phyloP scores from a whole-genome alignment of 2,113 vertebrate species.

The Scytalopus superciliaris region DNA sequence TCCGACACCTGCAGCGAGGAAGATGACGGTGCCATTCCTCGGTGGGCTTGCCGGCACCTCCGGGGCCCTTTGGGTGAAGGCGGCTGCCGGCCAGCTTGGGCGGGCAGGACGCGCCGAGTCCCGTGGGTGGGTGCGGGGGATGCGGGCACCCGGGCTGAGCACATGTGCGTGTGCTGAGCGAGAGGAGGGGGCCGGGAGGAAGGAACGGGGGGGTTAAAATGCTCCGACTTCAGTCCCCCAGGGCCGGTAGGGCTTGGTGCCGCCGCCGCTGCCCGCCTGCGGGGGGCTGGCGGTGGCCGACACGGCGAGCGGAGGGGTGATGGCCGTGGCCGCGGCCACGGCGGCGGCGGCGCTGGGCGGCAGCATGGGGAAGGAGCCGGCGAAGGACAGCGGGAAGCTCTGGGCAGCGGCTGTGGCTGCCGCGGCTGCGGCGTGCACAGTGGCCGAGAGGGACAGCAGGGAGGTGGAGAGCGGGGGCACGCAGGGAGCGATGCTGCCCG shows the following conservation, averaged over 20 bases:
- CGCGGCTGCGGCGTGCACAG: constrained; percentile 79
- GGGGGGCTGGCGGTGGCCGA: constrained; percentile 75
- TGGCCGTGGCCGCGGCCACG: constrained; percentile 74
- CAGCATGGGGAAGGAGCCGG: constrained; percentile 81
- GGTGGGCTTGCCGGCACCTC: not conserved
- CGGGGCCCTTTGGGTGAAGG: not conserved
- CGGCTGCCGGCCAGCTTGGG: not conserved
- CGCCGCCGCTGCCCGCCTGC: constrained; percentile 69
- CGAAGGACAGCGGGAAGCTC: constrained; percentile 84
- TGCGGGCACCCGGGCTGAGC: not conserved
- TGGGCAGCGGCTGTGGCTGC: constrained; percentile 81
- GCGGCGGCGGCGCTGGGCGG: constrained; percentile 73
- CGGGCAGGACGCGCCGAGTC: not conserved
- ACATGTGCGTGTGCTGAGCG: not conserved
- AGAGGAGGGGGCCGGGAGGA: not conserved
- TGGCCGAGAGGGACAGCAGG: constrained; percentile 86
- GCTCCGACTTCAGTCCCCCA: constrained; percentile 96
- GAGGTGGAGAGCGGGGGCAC: constrained; percentile 84
- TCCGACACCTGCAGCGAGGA: not conserved
- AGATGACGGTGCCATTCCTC: not conserved
- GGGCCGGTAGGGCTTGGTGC: constrained; percentile 85
- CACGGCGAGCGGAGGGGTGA: constrained; percentile 76
- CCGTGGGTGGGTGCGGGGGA: fast-evolving
- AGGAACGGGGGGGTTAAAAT: constrained; percentile 68
- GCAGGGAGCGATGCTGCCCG: constrained; percentile 76